Base-by-base conservation (phyloP, 2,888 invertebrate genomes). In the Steromphala cineraria region DNA sequence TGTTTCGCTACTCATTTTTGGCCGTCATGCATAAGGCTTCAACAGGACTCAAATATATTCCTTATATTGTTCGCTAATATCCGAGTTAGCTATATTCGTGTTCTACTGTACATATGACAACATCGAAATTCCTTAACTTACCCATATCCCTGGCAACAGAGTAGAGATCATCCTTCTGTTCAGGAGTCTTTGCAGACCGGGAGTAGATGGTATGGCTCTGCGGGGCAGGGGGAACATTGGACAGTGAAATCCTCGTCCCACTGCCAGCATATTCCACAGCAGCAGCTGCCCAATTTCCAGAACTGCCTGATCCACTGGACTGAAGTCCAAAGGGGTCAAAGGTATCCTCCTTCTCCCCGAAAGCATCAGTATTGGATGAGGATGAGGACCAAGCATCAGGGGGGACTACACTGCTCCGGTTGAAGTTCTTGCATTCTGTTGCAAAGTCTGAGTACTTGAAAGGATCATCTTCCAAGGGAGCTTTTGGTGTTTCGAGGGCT, bases 391-490 rank as follows among this genome's bases (percentile, higher is more conserved):
- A 53, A 1, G 53, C 15, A 36, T 28, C 40, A 46, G 17, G 40
- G 17, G 46, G 46, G 46, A 17, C 24, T 40, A 17, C 46, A n/a
- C 62, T 46, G 40, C n/a, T 19, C 24, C 17, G 74, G 75, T 86
- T 86, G 75, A 86, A 87, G 15, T 82, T 62, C 24, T 79, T 81
- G 81, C 86, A 86, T 24, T 83, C 85, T 0, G 53, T 71, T 17
- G 81, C 82, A 83, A 87, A 87, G 24, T 77, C 82, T 0, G 84
- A 79, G 75, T 82, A 78, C 56, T 84, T 79, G 67, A 86, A 86
- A 17, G 86, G 86, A 67, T 87, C 87, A 77, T 81, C 83, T 53
- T 79, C 53, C n/a, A 83, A 83, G 2, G 82, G 76, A 24, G 75
- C 67, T 19, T 55, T 71, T 10, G 84, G 81, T 8, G 83, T 83